Evolutionary conservation across 2,797 vertebrate species (phyloP), one percentile per base, ranked within the genome.

Genomic region (Enteromius argenteus): DNA sequence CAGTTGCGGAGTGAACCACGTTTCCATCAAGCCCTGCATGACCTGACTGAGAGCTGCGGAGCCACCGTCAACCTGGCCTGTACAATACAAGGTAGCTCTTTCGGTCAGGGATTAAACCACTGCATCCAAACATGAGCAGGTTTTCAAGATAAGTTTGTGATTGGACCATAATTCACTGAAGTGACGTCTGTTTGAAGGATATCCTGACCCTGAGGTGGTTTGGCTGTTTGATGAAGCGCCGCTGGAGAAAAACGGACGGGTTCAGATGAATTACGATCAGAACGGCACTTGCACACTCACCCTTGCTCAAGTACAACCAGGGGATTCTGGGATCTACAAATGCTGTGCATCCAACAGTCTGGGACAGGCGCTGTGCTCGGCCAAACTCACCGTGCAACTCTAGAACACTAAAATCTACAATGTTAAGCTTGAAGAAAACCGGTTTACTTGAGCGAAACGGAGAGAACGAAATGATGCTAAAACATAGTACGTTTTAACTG

Each of bases 301-400:
- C 37, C 80, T 97, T 62, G 49, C 71, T 10, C 80, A 87, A 53
- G 72, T 95, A 84, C 66, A 86, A n/a, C 86, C 74, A 1, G 86
- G 86, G 1, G 95, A 96, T 89, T 92, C 94, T 8, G 96, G 95
- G 62, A 83, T 93, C 4, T 96, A 95, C 21, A 83, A 87, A 67
- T 96, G 96, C 91, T 91, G 77, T 80, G 95, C 94, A 58, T 89
- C 87, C 53, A 95, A 91, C 71, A 85, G 86, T 13, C 15, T 90
- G 0, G 95, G 95, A 44, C 89, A 92, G 66, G 92, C 91, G 0
- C 87, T 87, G 84, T 94, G 92, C 83, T 94, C 94, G 0, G 89
- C 93, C 68, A 92, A 87, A 0, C 37, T 95, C 79, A 89, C 76
- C 0, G 82, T 96, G 74, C 42, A 84, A 1, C 66, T 62, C 15